Evolutionary conservation across 2,113 vertebrate species (phyloP), one percentile per base, ranked within the genome.

Genomic region (Drymodes brunneopygia): DNA sequence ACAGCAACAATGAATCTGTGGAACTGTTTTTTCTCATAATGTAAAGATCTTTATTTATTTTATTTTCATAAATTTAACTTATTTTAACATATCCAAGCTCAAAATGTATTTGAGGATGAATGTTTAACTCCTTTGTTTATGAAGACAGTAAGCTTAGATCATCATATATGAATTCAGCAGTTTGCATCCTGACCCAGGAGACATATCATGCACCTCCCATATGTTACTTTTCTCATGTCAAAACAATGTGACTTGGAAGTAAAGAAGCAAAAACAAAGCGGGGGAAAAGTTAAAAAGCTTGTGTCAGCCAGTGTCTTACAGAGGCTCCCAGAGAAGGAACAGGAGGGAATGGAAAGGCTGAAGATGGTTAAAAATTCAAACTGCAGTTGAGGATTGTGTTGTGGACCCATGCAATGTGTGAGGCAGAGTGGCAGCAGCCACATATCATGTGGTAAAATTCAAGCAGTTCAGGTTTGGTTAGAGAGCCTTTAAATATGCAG

Each of bases 201-300:
- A 61, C 13, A 1, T 11, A 65, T 6, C 13, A 28, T 4, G 35
- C 13, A 53, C 8, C 0, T 5, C 8, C 12, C 3, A 8, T 11
- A 38, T 0, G 0, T n/a, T 31, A 77, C 40, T 65, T 45, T 66
- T 88, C 29, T 73, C 27, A 45, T 35, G 36, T 75, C 20, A 66
- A 82, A 90, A 57, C 12, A 70, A 77, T 22, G 18, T 69, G 56
- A 83, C 42, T 90, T 85, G 61, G 42, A 90, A 88, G 16, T 5
- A 65, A 25, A 93, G n/a, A 69, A 53, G 36, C 5, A 40, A 83
- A 77, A 25, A 48, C 17, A 75, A 91, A 82, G 27, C 9, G 51
- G 5, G 10, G 33, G 8, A 38, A 38, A 91, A 80, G 18, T 20
- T 18, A 45, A 75, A 87, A 54, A 72, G 33, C 8, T 79, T 65